Evolutionary conservation across 2,113 vertebrate genomes (phyloP), one percentile per base, ranked within the genome.

Genomic region (Rhinoderma darwinii): DNA sequence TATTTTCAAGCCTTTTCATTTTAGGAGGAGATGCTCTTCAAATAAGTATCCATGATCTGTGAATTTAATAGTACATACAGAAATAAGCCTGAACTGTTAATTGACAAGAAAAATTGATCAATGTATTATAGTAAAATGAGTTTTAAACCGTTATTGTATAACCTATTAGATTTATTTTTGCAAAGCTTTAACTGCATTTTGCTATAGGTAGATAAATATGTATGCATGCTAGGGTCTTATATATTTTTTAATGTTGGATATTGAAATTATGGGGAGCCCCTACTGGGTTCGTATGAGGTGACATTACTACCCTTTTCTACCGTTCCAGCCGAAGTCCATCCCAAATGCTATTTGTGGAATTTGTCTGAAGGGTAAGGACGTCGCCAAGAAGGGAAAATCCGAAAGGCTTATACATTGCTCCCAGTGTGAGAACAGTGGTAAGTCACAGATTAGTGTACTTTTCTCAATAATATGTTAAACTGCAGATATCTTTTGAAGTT

Each of bases 301-400:
- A 94, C 96, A 97, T 98, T 95, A 99, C 97, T 97, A 97, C 95
- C 94, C 96, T 98, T 95, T 98, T 98, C 97, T 99, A 95, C 97
- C 96, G 95, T 99, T 98, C 96, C 97, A 99, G 98, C 97, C 96
- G 96, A 99, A 98, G 96, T 96, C 95, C 97, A 97, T 97, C 96
- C 97, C 97, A 95, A 98, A 96, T 98, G 98, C 97, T 95, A 95
- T 99, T 94, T 99, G 98, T 99, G 98, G 98, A 93, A 98, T 99
- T 96, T 99, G 98, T 96, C 97, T 99, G 97, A 99, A 97, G 97
- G 98, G 98, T 97, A 98, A 98, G 96, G 97, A 99, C 94, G 95
- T 96, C 95, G 97, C 97, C 97, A 98, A 93, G 97, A 98, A 94
- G 94, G 97, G 97, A 92, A 98, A 96, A 89, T 93, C 97, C 88